Percentiles rank a stretch among this genome's conserved stretches.
Evolutionary conservation across 2,113 vertebrate genomes (phyloP).

Genomic region (Dicerorhinus sumatrensis): DNA sequence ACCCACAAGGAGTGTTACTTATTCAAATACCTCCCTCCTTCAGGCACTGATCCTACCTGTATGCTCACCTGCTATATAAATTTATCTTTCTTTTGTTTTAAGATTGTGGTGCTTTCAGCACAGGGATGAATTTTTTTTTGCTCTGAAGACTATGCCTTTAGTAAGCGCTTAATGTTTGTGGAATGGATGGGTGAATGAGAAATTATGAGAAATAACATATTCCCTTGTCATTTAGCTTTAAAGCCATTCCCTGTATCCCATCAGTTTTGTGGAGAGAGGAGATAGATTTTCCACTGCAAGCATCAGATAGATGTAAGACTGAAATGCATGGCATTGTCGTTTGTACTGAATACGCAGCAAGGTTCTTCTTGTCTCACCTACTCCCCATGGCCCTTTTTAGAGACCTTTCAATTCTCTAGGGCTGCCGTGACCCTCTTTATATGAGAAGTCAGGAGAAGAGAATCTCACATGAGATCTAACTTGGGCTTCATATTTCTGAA

Average conservation of each 20-base stretch:
- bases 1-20: background rate
- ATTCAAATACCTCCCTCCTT: background rate
- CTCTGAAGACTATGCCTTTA: background rate
- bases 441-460: background rate
- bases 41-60: background rate
- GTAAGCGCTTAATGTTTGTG: conserved; percentile 16
- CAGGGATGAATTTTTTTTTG: background rate
- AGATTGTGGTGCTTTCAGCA: conserved; percentile 2
- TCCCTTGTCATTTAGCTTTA: conserved; percentile 18
- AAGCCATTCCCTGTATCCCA: background rate
- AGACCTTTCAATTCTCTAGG: background rate
- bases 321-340: background rate
- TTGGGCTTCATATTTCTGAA: background rate
- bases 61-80: background rate
- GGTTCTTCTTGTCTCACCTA: background rate
- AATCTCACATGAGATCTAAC: background rate
- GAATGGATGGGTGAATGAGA: background rate
- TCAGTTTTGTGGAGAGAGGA: background rate
- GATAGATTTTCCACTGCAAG: background rate
- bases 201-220: conserved; percentile 16
- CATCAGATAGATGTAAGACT: conserved; percentile 8
- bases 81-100: conserved; percentile 23
- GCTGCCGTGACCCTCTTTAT: background rate
- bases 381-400: background rate
- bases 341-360: background rate